Evolutionary conservation across 2,113 vertebrate species (phyloP), one percentile per base, ranked within the genome.

Genomic region (Lophius piscatorius): DNA sequence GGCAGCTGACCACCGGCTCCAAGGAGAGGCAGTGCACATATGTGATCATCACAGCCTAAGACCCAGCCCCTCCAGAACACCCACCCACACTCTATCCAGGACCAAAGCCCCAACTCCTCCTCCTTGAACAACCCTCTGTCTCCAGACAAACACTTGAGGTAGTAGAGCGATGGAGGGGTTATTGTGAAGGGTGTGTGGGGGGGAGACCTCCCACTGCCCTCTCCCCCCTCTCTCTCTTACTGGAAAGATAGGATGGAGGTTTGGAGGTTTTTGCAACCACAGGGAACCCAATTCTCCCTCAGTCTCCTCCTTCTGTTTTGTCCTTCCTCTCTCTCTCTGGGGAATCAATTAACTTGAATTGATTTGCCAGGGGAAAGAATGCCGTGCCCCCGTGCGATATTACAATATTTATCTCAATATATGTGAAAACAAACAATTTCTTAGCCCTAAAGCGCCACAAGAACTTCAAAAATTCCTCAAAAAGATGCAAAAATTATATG

Each of bases 1-100:
- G 92, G 91, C 93, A 94, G 58, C 89, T 89, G 73, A 92, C 89
- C 89, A 84, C 89, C 0, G 90, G 90, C 44, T 91, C 89, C 2
- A 86, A 54, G 18, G 89, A 89, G 86, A 94, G 87, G 86, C 92
- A 93, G 54, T 83, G 92, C 77, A 92, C 87, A 73, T 92, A 92
- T 87, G 92, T 88, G 69, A 93, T 92, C 93, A 93, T 95, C 87
- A 81, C 86, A 3, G 5, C 64, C 49, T 84, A 71, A 78, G 68
- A 83, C 75, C 81, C 81, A 57, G 70, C 52, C 75, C 62, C 35
- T 11, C 58, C 36, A 3, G 17, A 10, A 58, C 38, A 47, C 31
- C 65, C 68, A 68, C 78, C 78, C 72, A 70, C 54, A 50, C 29
- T 38, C 75, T 70, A 41, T 63, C 54, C 56, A 56, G 46, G 66